A percentile compares a stretch with the other conserved stretches of the same genome.
Conservation (phyloP, 2,113 vertebrate species). For the Synchiropus splendidus region DNA sequence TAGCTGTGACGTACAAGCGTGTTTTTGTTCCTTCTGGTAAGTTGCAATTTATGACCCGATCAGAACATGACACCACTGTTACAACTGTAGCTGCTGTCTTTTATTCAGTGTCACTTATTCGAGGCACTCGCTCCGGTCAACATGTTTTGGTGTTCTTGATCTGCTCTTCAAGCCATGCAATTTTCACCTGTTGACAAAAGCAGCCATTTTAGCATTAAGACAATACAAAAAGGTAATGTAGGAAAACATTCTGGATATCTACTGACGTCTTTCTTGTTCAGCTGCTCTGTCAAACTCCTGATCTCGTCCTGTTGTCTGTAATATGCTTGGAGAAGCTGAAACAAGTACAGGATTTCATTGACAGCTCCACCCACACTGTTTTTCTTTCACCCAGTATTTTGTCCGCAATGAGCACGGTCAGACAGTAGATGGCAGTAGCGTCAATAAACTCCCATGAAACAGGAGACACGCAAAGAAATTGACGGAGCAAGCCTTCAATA, state of each 20-base stretch:
- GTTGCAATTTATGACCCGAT: no score
- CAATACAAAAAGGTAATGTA: neutral
- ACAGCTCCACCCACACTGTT: no score
- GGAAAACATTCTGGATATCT: neutral
- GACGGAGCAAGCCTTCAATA: no score
- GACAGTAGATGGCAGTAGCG: no score
- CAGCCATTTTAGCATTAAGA: neutral
- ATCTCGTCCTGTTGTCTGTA: slow-evolving; percentile 88
- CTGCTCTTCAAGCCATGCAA: slow-evolving; percentile 74
- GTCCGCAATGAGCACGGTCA: no score
- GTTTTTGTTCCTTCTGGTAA: no score
- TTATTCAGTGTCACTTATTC: neutral
- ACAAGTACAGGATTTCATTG: neutral
- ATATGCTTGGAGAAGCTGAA: slow-evolving; percentile 78
- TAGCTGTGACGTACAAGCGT: no score
- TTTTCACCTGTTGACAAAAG: slow-evolving; percentile 43
- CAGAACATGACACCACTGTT: no score
- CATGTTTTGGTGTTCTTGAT: slow-evolving; percentile 61
- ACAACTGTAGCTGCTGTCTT: slow-evolving; percentile 28
- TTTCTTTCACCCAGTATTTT: no score
- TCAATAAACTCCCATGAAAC: no score
- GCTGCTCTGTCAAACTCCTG: slow-evolving; percentile 65
- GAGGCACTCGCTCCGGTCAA: neutral
- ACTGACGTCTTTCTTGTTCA: slow-evolving; percentile 67
- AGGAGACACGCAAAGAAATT: no score